These are phyloP conservation scores for Amaurobius ferox DNA, from an alignment of 2,888 invertebrate species.

Conservation along the genomic window DNA sequence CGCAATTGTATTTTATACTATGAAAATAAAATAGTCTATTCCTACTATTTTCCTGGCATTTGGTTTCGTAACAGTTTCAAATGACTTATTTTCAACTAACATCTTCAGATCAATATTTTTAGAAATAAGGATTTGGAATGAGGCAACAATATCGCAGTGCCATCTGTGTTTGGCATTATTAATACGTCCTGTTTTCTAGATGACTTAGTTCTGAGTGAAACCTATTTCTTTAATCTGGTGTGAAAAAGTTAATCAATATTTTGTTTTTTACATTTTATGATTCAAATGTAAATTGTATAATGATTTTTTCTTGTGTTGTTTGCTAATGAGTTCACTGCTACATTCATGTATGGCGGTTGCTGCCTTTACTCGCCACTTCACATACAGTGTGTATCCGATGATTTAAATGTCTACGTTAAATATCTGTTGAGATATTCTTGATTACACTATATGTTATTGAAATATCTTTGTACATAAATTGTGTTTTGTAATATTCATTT, in stretches of 20 bases:
- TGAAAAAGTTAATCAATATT: slow-evolving; percentile 1
- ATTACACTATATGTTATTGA: slow-evolving; percentile 30
- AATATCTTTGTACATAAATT: slow-evolving; percentile 16
- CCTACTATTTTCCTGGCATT: too few species aligned
- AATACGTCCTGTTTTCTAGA: slow-evolving; percentile 36
- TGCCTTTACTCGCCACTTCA: slow-evolving; percentile 39
- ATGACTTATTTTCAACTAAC: too few species aligned
- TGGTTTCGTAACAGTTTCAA: too few species aligned
- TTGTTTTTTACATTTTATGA: background rate
- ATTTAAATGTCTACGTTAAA: slow-evolving; percentile 25
- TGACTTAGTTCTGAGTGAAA: slow-evolving; percentile 4
- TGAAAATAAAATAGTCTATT: too few species aligned
- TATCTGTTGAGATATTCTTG: slow-evolving; percentile 44
- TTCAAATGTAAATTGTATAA: background rate
- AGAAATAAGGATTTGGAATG: background rate
- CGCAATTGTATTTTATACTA: too few species aligned
- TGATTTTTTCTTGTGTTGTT: slow-evolving; percentile 20
- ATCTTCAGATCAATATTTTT: background rate
- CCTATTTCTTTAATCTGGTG: background rate
- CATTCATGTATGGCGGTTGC: slow-evolving; percentile 56
- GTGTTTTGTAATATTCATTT: background rate
- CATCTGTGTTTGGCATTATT: slow-evolving; percentile 66
- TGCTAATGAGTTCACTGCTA: background rate
- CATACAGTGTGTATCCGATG: slow-evolving; percentile 35
- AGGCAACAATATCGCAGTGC: slow-evolving; percentile 59